Evolutionary conservation across 2,113 vertebrate species (phyloP), one percentile per base, ranked within the genome.

Genomic region (Hyaena hyaena): DNA sequence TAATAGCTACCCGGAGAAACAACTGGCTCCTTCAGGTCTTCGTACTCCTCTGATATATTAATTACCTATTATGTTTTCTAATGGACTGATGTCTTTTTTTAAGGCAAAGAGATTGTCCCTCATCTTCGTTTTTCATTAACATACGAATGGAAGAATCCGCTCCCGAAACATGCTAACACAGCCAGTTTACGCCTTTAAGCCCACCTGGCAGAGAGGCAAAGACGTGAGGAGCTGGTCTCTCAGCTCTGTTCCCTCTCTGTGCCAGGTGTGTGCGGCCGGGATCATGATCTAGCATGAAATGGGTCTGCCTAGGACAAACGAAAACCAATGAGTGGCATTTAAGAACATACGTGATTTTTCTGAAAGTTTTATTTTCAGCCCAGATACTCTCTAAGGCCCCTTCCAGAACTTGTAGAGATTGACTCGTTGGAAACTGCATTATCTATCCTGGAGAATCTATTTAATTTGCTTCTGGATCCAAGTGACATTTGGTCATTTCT

Each of bases 51-150:
- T 61, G 90, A 65, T 66, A 73, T 26, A 87, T 74, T 93, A 92
- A 96, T 96, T 95, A 90, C 79, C 73, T 74, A 77, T 73, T 93
- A 79, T 74, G 82, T 80, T 97, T 97, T 94, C 88, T 95, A 96
- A 95, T 79, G 86, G 68, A 89, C 35, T 73, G 58, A 73, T 87
- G 81, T 43, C 68, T 88, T 79, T 90, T 76, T 95, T 96, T 21
- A 82, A 95, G 91, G 83, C 61, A 66, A 88, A 96, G 90, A 77
- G 28, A 45, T 82, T 73, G 61, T 69, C 43, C 45, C 23, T 43
- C 31, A 66, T 50, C 84, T 98, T 89, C 97, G n/a, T 95, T 96
- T 96, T 92, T 82, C 86, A 91, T 80, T 92, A 82, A 87, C 31
- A 33, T 58, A 92, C 91, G 76, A 94, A 74, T 24, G 43, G 43